Percentiles rank a stretch among this genome's conserved stretches.
These are phyloP conservation scores for Xenops minutus DNA, from an alignment of 2,797 vertebrate genomes.

Conservation along the genomic window DNA sequence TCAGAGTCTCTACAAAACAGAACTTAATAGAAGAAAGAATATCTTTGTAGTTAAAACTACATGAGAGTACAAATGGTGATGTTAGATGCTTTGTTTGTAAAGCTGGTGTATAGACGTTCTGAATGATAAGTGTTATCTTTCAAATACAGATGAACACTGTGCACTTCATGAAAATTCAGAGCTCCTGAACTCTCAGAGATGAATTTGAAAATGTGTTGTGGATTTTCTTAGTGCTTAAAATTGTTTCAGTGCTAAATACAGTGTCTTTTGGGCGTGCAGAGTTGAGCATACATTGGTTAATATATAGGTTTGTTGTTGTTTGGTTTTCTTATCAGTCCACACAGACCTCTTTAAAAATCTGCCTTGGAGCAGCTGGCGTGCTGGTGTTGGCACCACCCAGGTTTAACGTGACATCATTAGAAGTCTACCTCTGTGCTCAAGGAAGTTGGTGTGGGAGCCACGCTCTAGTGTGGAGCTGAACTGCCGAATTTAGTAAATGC, in stretches of 20 bases:
- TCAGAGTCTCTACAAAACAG: not conserved
- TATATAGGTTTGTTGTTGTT: conserved; percentile 40
- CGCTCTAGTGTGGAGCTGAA: not conserved
- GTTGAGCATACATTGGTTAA: not conserved
- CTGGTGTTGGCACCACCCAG: conserved; percentile 79
- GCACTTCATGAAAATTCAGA: conserved; percentile 33
- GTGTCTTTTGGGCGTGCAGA: not conserved
- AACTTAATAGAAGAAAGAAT: not conserved
- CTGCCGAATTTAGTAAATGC: not conserved
- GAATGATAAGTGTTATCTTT: conserved; percentile 82
- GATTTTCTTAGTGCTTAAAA: conserved; percentile 29
- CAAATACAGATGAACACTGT: conserved; percentile 60
- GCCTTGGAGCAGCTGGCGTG: conserved; percentile 83
- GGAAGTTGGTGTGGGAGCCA: conserved; percentile 62
- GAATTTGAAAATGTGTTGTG: not conserved
- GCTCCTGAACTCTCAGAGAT: not conserved
- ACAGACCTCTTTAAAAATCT: conserved; percentile 82
- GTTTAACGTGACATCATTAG: conserved; percentile 66
- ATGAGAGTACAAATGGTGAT: not conserved
- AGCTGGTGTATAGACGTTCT: conserved; percentile 21
- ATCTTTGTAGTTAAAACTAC: not conserved
- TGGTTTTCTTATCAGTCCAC: conserved; percentile 79
- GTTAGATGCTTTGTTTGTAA: not conserved
- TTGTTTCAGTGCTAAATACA: not conserved
- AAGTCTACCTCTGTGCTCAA: conserved; percentile 60